A percentile compares a stretch with the other conserved stretches of the same genome.
These are phyloP conservation scores for Nematopogon swammerdamellus DNA, from an alignment of 2,888 invertebrate genomes.

Conservation along the genomic window DNA sequence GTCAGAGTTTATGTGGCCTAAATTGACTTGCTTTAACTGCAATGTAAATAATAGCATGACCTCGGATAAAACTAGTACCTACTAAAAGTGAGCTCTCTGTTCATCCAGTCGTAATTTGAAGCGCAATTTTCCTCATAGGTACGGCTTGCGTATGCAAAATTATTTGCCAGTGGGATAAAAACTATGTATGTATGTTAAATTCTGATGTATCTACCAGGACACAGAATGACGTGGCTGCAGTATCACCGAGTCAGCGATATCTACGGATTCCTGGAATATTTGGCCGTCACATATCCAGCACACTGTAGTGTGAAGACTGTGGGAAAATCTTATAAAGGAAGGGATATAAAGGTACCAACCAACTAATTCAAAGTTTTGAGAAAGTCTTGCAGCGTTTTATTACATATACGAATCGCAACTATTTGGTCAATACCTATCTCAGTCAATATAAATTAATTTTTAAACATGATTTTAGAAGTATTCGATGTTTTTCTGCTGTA, in stretches of 20 bases:
- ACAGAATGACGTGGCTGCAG: slow-evolving; percentile 69
- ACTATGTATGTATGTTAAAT: too few species aligned
- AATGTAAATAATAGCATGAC: background rate
- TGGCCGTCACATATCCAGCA: slow-evolving; percentile 72
- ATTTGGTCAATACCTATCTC: background rate
- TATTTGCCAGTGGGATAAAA: too few species aligned
- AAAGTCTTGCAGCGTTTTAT: background rate
- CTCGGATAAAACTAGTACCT: too few species aligned
- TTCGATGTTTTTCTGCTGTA: too few species aligned
- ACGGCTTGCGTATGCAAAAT: too few species aligned
- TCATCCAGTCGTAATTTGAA: too few species aligned
- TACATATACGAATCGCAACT: background rate
- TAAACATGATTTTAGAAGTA: background rate
- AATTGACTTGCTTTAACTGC: background rate
- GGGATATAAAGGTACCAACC: slow-evolving; percentile 72
- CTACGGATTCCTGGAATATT: slow-evolving; percentile 70
- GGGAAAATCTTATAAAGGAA: slow-evolving; percentile 73
- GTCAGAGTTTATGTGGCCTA: background rate
- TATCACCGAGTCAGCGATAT: slow-evolving; percentile 75
- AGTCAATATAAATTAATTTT: background rate
- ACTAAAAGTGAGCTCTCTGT: too few species aligned
- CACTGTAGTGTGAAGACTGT: slow-evolving; percentile 72
- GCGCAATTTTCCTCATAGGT: too few species aligned
- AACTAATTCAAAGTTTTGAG: slow-evolving; percentile 2
- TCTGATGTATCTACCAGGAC: slow-evolving; percentile 20